Evolutionary conservation across 2,113 vertebrate species (phyloP).

Genomic region (Paramisgurnus dabryanus): DNA sequence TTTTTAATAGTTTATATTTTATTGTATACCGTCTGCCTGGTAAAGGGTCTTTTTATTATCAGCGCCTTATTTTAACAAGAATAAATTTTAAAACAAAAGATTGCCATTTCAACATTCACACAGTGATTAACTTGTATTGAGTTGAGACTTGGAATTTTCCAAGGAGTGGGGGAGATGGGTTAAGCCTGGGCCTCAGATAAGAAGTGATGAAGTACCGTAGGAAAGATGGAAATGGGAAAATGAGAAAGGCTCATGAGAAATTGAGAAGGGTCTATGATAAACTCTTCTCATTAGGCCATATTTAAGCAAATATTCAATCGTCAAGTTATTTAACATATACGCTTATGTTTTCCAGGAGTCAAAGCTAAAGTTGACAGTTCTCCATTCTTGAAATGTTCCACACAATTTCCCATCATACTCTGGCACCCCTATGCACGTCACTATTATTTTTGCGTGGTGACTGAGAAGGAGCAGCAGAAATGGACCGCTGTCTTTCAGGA

Average conservation of each 20-base stretch:
- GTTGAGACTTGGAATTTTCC: no score
- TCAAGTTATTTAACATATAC: background rate
- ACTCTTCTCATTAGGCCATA: background rate
- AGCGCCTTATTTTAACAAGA: background rate
- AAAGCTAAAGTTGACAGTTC: constrained; percentile 79
- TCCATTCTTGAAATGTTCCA: constrained; percentile 85
- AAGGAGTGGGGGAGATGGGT: background rate
- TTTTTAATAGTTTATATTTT: no score
- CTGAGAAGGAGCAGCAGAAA: constrained; percentile 87
- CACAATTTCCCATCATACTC: constrained; percentile 85
- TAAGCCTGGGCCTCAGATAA: background rate
- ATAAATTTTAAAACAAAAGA: no score
- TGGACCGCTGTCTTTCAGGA: constrained; percentile 92
- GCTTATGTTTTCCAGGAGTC: constrained; percentile 68
- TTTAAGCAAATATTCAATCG: background rate
- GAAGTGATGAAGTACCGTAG: background rate
- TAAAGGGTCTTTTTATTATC: background rate
- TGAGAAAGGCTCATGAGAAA: background rate
- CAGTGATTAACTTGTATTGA: no score
- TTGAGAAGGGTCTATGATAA: no score
- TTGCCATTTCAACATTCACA: no score
- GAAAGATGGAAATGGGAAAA: background rate
- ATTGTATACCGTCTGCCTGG: no score
- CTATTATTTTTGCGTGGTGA: constrained; percentile 86
- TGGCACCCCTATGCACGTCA: constrained; percentile 89